Conservation (phyloP, 1,140 invertebrate genomes). For the Zelostemma sp. region DNA sequence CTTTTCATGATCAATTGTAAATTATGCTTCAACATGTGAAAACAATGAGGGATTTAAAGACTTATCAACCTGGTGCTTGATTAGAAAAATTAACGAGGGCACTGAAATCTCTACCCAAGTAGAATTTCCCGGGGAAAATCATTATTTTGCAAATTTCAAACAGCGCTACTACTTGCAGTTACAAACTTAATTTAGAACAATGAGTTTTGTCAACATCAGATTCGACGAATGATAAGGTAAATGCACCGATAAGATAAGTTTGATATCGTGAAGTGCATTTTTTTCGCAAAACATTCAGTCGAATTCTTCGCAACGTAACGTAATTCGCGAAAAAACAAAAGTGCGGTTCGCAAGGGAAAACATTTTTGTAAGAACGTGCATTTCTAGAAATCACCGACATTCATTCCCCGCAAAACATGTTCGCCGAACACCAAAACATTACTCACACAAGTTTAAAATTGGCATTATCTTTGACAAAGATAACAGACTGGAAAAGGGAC, state of each 20-base stretch:
- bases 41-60: slow-evolving; percentile 10
- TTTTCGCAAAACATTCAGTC: no score
- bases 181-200: no score
- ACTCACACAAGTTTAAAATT: slow-evolving; percentile 58
- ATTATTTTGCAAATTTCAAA: background rate
- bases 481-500: slow-evolving; percentile 55
- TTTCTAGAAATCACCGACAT: no score
- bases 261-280: no score
- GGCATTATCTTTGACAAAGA: slow-evolving; percentile 54
- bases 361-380: background rate
- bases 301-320: no score
- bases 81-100: background rate
- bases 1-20: background rate
- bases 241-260: no score
- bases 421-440: no score
- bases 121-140: background rate
- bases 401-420: no score
- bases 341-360: background rate
- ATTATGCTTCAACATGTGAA: background rate
- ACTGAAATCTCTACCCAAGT: background rate
- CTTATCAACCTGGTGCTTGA: slow-evolving; percentile 1
- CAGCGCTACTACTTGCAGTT: no score
- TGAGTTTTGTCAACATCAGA: no score
- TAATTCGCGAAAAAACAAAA: no score
- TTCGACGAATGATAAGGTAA: no score